Conservation (phyloP, 2,113 vertebrate genomes). For the Cygnus buccinator region DNA sequence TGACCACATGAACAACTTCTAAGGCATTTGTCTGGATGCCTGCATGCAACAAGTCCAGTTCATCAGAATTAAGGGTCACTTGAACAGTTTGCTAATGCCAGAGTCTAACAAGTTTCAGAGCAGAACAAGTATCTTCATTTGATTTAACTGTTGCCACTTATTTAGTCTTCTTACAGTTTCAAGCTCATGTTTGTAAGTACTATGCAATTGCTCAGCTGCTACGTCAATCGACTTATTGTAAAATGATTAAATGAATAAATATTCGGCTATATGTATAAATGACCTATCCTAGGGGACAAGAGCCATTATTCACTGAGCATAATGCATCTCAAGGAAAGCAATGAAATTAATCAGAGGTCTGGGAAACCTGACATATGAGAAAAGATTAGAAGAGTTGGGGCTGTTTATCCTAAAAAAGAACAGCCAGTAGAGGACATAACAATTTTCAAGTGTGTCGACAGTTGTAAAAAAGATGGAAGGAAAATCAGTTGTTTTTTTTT, state of each 20-base stretch:
- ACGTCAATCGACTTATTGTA: not conserved
- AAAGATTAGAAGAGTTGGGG: constrained; percentile 63
- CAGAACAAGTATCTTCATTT: rapidly evolving
- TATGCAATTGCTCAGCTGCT: not conserved
- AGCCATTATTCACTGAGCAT: constrained; percentile 65
- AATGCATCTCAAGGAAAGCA: constrained; percentile 49
- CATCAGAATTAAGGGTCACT: not conserved
- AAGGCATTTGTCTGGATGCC: rapidly evolving
- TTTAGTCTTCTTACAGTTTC: not conserved
- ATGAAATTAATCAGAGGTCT: constrained; percentile 66
- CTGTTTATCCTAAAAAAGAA: constrained; percentile 51
- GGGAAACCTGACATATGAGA: constrained; percentile 61
- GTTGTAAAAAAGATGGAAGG: not conserved
- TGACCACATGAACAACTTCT: rapidly evolving
- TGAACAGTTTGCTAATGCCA: not conserved
- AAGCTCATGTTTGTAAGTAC: rapidly evolving
- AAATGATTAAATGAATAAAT: constrained; percentile 69
- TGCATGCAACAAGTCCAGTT: not conserved
- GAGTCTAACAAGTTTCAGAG: not conserved
- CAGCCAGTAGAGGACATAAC: constrained; percentile 3
- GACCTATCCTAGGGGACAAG: constrained; percentile 71
- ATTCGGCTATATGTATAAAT: constrained; percentile 29
- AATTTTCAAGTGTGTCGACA: not conserved
- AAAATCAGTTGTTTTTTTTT: not conserved
- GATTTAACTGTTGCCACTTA: not conserved